These are phyloP conservation scores for Zaprionus bogoriensis DNA, from an alignment of 2,888 invertebrate species.

Conservation along the genomic window DNA sequence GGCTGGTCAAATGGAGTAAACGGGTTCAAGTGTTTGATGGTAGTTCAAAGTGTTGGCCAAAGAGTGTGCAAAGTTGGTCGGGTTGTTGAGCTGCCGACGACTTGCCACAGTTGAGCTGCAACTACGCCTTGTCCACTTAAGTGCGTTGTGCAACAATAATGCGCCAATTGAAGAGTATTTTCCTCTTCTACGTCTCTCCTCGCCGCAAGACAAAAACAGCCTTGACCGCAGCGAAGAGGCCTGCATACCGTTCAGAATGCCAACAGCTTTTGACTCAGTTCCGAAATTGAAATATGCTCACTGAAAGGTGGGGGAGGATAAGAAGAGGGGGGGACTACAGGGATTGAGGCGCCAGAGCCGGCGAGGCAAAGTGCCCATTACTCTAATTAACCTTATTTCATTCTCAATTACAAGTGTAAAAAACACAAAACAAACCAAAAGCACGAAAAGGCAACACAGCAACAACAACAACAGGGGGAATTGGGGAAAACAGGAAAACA, in stretches of 20 bases:
- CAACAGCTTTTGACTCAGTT: constrained; percentile 9
- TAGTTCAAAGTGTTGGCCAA: too few relatives aligned
- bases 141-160: constrained; percentile 24
- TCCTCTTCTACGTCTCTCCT: neutral
- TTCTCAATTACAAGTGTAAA: constrained; percentile 73
- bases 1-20: constrained; percentile 43
- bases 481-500: constrained; percentile 43
- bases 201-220: constrained; percentile 39
- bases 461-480: constrained; percentile 30
- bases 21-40: constrained; percentile 56
- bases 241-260: constrained; percentile 6
- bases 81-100: neutral
- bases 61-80: constrained; percentile 20
- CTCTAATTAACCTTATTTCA: constrained; percentile 78
- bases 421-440: constrained; percentile 26
- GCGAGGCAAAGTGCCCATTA: constrained; percentile 67
- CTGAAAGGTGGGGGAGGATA: constrained; percentile 1
- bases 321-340: neutral
- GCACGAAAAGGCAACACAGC: constrained; percentile 17
- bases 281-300: constrained; percentile 54
- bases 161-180: constrained; percentile 10
- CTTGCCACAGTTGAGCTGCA: constrained; percentile 6
- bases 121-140: constrained; percentile 29
- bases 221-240: constrained; percentile 53
- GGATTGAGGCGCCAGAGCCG: neutral